Conservation (phyloP, 2,888 invertebrate species). For the Acanthosepion lycidas region DNA sequence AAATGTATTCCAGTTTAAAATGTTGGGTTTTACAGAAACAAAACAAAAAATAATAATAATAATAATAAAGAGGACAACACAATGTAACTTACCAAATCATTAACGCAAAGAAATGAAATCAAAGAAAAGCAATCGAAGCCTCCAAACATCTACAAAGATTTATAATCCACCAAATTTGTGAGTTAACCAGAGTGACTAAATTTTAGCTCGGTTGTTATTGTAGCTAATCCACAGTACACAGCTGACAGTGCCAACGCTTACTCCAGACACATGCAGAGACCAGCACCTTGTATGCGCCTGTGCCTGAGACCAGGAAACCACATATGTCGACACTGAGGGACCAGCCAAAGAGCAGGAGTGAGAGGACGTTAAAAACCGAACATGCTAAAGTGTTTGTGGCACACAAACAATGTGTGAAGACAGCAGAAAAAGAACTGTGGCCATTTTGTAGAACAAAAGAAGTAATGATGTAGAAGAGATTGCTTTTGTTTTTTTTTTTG, state of each 20-base stretch:
- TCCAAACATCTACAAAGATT: background rate
- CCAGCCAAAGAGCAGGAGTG: background rate
- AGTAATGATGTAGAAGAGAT: background rate
- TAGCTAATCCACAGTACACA: background rate
- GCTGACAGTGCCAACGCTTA: background rate
- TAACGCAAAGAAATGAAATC: background rate
- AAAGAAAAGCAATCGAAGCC: background rate
- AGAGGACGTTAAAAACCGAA: background rate
- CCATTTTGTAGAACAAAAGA: background rate
- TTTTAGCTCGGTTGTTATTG: background rate
- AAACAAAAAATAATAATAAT: background rate
- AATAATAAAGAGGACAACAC: background rate
- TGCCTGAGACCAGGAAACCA: background rate
- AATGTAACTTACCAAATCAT: background rate
- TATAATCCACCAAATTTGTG: background rate
- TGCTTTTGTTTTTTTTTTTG: background rate
- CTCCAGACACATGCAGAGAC: too few species aligned
- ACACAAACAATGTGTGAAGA: slow-evolving; percentile 2
- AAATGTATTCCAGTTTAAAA: background rate
- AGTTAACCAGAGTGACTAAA: background rate
- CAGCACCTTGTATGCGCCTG: too few species aligned
- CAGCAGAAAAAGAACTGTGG: background rate
- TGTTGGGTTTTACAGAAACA: background rate
- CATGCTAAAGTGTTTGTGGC: background rate
- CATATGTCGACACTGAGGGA: background rate